Percentiles rank a stretch among this genome's conserved stretches.
Conservation (phyloP, 2,888 invertebrate species). For the Eudasyphora cyanicolor region DNA sequence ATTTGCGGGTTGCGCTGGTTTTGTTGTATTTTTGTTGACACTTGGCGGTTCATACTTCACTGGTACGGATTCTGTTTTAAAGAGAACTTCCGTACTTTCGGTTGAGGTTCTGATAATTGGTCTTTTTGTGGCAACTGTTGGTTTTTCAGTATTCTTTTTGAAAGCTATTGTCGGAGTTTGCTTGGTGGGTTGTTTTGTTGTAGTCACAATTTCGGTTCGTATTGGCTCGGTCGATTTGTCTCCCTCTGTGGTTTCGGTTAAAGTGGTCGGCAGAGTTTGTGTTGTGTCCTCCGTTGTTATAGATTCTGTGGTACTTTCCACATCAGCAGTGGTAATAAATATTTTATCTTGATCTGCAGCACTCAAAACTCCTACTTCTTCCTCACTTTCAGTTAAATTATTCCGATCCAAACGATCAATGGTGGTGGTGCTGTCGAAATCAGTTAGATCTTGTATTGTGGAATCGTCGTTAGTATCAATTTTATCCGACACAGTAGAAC, state of each 20-base stretch:
- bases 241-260: constrained; percentile 36
- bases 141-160: background rate
- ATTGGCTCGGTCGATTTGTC: background rate
- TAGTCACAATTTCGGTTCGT: background rate
- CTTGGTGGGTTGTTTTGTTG: constrained; percentile 31
- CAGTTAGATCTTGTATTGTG: constrained; percentile 49
- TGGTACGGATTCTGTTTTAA: constrained; percentile 23
- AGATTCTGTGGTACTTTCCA: constrained; percentile 18
- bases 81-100: constrained; percentile 2
- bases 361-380: constrained; percentile 70
- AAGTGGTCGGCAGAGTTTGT: constrained; percentile 37
- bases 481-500: constrained; percentile 33
- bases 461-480: constrained; percentile 40
- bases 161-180: background rate
- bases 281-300: constrained; percentile 43
- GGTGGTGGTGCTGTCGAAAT: constrained; percentile 65
- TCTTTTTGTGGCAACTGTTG: constrained; percentile 1
- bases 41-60: background rate
- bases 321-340: constrained; percentile 33
- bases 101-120: background rate
- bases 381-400: constrained; percentile 65
- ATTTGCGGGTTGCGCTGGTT: constrained; percentile 43
- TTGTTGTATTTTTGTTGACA: constrained; percentile 10
- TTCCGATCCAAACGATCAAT: constrained; percentile 68
- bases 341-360: constrained; percentile 67